Evolutionary conservation across 1,140 invertebrate genomes (phyloP), one percentile per base, ranked within the genome.

Genomic region (Episyrphus balteatus): DNA sequence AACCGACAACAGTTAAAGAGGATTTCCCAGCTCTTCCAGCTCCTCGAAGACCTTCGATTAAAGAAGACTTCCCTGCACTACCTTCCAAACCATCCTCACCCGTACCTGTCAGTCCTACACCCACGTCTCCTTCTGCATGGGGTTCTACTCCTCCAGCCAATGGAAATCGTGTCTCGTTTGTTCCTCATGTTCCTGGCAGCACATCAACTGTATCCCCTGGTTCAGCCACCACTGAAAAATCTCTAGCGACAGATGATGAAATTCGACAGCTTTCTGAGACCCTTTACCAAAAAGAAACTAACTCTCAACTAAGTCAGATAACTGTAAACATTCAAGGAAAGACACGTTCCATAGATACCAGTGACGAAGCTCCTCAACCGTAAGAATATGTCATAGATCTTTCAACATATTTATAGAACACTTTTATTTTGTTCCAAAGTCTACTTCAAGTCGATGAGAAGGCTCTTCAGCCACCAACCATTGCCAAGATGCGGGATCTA

Each of bases 291-390:
- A 83, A 83, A 59, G 84, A 87, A 56, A 70, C 61, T 0, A 84
- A 85, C 57, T 86, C 83, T 65, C 78, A 78, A 34, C 76, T 80
- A 1, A 78, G 66, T 55, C 73, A 77, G 47, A 71, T 87, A 12
- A 80, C 73, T 1, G 49, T 86, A 3, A 86, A 86, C 67, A 70
- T 79, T 50, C 84, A 88, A 69, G 79, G 79, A 53, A 76, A 78
- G 61, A 86, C 84, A 1, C 75, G 75, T 0, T 80, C 81, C 3
- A 73, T 72, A 47, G 81, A 76, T 18, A 71, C 69, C 37, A 73
- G 68, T n/a, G 86, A 88, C 59, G 76, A 82, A 68, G 82, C 84
- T 17, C 75, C 82, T 12, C 66, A 76, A 54, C 81, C 82, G 83
- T 87, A 73, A 80, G 78, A 70, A 41, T 34, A 38, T 12, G 32